Evolutionary conservation across 2,888 invertebrate species (phyloP).

Genomic region (Salticus scenicus): DNA sequence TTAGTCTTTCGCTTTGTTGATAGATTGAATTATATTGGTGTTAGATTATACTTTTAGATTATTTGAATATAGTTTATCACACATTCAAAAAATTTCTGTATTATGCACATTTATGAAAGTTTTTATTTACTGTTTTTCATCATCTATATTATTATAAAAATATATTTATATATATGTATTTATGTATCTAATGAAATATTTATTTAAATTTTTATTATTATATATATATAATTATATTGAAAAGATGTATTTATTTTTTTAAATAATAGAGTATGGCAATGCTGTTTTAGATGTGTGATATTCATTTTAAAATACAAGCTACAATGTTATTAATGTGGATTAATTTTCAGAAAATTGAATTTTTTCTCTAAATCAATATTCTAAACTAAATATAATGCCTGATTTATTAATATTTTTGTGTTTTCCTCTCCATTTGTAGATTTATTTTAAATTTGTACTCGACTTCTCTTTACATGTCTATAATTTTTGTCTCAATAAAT

Average conservation of each 20-base stretch:
- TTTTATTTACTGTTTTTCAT: background rate
- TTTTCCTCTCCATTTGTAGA: too few relatives aligned
- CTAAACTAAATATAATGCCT: too few relatives aligned
- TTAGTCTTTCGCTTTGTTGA: background rate
- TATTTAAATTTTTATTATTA: too few relatives aligned
- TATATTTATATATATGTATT: background rate
- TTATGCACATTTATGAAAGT: background rate
- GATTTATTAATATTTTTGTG: too few relatives aligned
- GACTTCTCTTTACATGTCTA: background rate
- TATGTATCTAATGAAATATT: background rate
- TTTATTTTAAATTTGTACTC: background rate
- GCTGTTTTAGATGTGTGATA: background rate
- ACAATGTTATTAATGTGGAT: background rate
- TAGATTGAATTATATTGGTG: background rate
- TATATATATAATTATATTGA: too few relatives aligned
- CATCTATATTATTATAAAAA: too few relatives aligned
- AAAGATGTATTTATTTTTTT: too few relatives aligned
- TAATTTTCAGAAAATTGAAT: background rate
- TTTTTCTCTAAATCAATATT: background rate
- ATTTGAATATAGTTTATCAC: too few relatives aligned
- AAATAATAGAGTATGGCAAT: too few relatives aligned
- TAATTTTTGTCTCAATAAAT: background rate
- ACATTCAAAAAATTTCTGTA: background rate
- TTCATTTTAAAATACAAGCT: background rate
- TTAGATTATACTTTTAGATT: too few relatives aligned